Evolutionary conservation across 2,888 invertebrate genomes (phyloP), one percentile per base, ranked within the genome.

Genomic region (Micoletzkya japonica): DNA sequence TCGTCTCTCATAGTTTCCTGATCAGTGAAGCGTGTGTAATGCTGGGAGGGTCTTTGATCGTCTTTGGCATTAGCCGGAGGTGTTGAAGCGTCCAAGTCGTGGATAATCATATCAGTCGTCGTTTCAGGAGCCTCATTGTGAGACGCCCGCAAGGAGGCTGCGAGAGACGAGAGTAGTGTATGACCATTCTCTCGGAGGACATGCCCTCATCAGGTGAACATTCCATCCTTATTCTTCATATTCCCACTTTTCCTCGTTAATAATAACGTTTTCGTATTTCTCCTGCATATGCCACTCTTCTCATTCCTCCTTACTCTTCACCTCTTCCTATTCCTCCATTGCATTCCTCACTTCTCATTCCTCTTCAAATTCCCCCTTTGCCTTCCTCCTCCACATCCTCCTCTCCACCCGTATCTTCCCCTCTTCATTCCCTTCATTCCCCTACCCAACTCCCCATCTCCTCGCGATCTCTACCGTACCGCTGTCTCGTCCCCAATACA

Each of bases 61-160:
- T n/a, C n/a, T n/a, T n/a, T n/a, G n/a, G n/a, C n/a, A n/a, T n/a
- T n/a, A n/a, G n/a, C n/a, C n/a, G n/a, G n/a, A n/a, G n/a, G n/a
- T n/a, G n/a, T n/a, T n/a, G n/a, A 20, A 36, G 3, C n/a, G 7
- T 7, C 14, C 36, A 58, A 24, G n/a, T 20, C 26, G 0, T 17
- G 14, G 1, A 39, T 28, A 0, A 59, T n/a, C 20, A 39, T 1
- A 0, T 2, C 7, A 0, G 37, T 36, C 7, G 1, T 26, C 20
- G 20, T 37, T 66, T 14, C 54, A 66, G 64, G 64, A 52, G 7
- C 32, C 64, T 54, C 54, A 30, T 28, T 37, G 34, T 36, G 64
- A 66, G 64, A 54, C 39, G 64, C 64, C 64, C 64, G 64, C 64
- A 66, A 60, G 54, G 14, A 17, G 52, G 64, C 64, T 52, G 52